Percentiles rank a stretch among this genome's conserved stretches.
phyloP scores from a whole-genome alignment of 2,113 vertebrate species.

The Panthera uncia region DNA sequence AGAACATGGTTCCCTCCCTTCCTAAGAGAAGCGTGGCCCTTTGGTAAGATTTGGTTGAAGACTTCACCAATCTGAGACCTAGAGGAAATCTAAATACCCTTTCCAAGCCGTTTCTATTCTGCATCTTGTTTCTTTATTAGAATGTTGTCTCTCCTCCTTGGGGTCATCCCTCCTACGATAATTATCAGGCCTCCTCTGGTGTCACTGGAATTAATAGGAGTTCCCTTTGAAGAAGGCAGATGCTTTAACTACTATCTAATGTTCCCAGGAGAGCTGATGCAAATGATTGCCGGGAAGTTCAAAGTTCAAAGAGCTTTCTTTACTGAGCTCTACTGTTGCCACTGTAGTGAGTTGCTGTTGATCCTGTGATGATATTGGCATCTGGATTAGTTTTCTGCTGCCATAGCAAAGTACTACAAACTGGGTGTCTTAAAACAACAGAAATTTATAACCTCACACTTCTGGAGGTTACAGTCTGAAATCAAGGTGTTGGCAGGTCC shows the following conservation, averaged over 20 bases:
- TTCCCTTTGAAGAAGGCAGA: background rate
- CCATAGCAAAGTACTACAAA: background rate
- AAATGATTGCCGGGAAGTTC: background rate
- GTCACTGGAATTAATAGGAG: background rate
- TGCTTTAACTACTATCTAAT: background rate
- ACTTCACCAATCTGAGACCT: background rate
- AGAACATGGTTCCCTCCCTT: background rate
- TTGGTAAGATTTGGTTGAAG: background rate
- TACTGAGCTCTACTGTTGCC: background rate
- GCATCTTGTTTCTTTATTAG: background rate
- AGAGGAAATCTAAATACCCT: background rate
- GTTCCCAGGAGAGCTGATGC: background rate
- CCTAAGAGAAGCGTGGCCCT: background rate
- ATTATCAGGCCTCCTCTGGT: background rate
- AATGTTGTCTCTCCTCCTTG: background rate
- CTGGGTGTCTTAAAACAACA: background rate
- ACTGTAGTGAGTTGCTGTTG: background rate
- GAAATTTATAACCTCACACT: background rate
- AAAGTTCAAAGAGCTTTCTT: background rate
- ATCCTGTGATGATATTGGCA: background rate
- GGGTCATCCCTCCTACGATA: background rate
- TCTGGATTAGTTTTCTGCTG: background rate
- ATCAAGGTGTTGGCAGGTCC: background rate
- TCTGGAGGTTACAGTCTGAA: background rate
- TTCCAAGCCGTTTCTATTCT: background rate